Evolutionary conservation across 2,888 invertebrate species (phyloP).

Genomic region (Nemurella pictetii): DNA sequence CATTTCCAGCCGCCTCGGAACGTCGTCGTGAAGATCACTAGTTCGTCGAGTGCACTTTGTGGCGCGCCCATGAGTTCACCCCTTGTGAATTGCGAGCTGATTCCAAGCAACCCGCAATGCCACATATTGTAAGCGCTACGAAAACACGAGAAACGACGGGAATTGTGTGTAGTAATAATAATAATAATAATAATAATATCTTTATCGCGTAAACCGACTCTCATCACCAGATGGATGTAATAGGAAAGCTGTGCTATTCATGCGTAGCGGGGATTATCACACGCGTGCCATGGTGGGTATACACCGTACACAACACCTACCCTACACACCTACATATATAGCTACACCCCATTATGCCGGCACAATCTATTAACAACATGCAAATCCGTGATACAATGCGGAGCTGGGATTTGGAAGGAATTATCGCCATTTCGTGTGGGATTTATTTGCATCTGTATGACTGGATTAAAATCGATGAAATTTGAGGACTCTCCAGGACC

Average conservation of each 20-base stretch:
- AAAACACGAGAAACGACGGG: not conserved
- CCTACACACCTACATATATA: too few species aligned
- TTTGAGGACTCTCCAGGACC: not conserved
- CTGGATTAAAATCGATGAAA: not conserved
- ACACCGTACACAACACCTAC: too few species aligned
- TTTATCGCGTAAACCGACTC: not conserved
- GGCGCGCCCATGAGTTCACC: not conserved
- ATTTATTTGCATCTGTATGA: not conserved
- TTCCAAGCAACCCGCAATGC: not conserved
- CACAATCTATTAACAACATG: not conserved
- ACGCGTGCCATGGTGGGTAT: not conserved
- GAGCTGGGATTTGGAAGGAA: not conserved
- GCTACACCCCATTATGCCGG: not conserved
- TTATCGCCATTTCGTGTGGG: not conserved
- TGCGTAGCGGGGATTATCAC: not conserved
- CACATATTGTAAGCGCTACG: not conserved
- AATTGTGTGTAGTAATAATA: too few species aligned
- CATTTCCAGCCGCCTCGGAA: not conserved
- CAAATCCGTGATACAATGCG: constrained; percentile 10
- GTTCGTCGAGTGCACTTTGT: not conserved
- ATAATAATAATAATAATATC: not conserved
- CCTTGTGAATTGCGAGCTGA: not conserved
- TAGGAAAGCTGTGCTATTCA: not conserved
- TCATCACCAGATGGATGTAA: not conserved
- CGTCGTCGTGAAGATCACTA: not conserved